Evolutionary conservation across 30 jellyfish, hydroid and myxozoan genomes (phyloP).

Genomic region (Pelagia noctiluca): DNA sequence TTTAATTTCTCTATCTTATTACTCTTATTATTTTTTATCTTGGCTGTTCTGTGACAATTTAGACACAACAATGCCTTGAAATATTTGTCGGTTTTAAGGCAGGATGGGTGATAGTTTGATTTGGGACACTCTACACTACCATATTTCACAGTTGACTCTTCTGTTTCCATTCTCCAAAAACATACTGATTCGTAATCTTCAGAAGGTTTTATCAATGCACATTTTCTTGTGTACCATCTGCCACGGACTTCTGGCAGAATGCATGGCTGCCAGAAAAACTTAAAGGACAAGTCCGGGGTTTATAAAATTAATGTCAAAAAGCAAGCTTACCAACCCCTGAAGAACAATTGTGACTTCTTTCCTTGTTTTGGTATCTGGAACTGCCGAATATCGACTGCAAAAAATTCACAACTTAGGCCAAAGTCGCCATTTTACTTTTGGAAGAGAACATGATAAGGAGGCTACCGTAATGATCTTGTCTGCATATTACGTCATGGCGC

Average conservation of each 20-base stretch:
- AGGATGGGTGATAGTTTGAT: slow-evolving; percentile 15
- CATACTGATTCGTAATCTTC: slow-evolving; percentile 24
- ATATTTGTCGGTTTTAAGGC: slow-evolving; percentile 18
- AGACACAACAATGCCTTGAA: slow-evolving; percentile 31
- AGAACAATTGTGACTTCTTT: too few species aligned
- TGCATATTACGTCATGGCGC: too few species aligned
- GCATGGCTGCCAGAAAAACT: slow-evolving; percentile 31
- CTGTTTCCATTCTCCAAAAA: slow-evolving; percentile 16
- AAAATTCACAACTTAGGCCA: too few species aligned
- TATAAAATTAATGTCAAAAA: too few species aligned
- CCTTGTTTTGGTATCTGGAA: too few species aligned
- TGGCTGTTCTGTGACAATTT: slow-evolving; percentile 10
- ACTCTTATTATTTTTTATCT: slow-evolving; percentile 1
- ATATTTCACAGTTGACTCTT: slow-evolving; percentile 20
- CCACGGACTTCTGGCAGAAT: slow-evolving; percentile 44
- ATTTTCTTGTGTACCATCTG: slow-evolving; percentile 45
- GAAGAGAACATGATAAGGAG: too few species aligned
- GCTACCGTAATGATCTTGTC: too few species aligned
- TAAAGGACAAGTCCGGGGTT: too few species aligned
- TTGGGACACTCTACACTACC: slow-evolving; percentile 24
- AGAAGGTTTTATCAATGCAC: not conserved
- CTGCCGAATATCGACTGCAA: too few species aligned
- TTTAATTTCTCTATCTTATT: slow-evolving; percentile 5
- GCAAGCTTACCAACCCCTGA: too few species aligned
- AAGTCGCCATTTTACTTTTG: too few species aligned